Conservation (phyloP, 1,140 invertebrate species). For the Acromyrmex charruanus region DNA sequence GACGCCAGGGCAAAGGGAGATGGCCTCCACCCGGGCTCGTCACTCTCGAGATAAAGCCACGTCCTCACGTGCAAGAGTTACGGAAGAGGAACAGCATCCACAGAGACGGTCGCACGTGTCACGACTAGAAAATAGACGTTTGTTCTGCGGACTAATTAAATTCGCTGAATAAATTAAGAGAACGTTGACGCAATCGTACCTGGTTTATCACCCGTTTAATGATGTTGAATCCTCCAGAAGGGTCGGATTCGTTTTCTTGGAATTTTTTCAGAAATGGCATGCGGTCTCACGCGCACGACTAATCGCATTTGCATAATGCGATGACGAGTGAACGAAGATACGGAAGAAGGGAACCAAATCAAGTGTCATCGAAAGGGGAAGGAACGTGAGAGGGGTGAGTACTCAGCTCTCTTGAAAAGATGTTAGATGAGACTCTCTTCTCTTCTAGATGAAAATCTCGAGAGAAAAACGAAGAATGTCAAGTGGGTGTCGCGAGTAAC, state of each 20-base stretch:
- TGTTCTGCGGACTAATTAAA: constrained; percentile 35
- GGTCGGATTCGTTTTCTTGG: neutral
- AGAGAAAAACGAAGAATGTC: constrained; percentile 20
- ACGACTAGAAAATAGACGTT: constrained; percentile 34
- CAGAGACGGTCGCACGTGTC: constrained; percentile 19
- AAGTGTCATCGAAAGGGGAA: neutral
- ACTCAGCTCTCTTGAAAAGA: constrained; percentile 8
- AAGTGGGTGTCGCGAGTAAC: constrained; percentile 9
- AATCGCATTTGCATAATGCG: constrained; percentile 51
- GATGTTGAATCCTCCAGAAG: neutral
- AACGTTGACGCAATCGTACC: neutral
- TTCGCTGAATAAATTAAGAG: constrained; percentile 50
- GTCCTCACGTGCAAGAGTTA: constrained; percentile 31
- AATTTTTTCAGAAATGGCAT: constrained; percentile 10
- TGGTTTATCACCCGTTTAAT: neutral
- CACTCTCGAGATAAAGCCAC: constrained; percentile 41
- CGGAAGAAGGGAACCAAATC: neutral
- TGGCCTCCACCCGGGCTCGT: constrained; percentile 15
- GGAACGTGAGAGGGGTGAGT: neutral
- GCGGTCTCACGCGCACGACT: constrained; percentile 23
- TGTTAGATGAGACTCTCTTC: neutral
- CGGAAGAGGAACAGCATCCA: constrained; percentile 17
- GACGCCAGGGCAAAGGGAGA: neutral
- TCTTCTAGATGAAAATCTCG: constrained; percentile 9
- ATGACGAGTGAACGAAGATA: constrained; percentile 9